phyloP scores from a whole-genome alignment of 1,140 invertebrate genomes.

The Drosophila paulistorum region DNA sequence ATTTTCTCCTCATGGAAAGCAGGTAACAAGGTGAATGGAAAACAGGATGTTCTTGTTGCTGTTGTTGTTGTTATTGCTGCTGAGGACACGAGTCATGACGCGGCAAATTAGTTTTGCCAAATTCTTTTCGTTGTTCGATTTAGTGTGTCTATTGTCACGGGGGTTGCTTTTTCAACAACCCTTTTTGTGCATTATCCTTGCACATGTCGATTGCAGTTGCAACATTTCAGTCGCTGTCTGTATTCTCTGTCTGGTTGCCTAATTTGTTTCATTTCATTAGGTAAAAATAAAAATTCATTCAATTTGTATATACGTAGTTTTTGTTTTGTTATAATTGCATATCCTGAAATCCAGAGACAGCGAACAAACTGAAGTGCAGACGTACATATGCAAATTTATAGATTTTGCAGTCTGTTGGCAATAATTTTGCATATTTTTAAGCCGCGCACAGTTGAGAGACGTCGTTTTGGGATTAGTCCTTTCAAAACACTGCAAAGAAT shows the following conservation, averaged over 20 bases:
- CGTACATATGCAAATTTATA: slow-evolving; percentile 28
- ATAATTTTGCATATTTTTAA: slow-evolving; percentile 64
- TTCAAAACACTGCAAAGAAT: not conserved
- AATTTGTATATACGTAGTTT: not conserved
- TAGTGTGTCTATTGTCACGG: not conserved
- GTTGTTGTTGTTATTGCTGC: not conserved
- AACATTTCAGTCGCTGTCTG: slow-evolving; percentile 33
- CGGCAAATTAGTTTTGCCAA: slow-evolving; percentile 10
- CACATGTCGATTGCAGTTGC: slow-evolving; percentile 40
- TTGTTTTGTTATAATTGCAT: not conserved
- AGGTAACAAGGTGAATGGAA: slow-evolving; percentile 4
- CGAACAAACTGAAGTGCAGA: slow-evolving; percentile 28
- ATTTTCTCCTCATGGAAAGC: not conserved
- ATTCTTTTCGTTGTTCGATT: not conserved
- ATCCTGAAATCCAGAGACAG: not conserved
- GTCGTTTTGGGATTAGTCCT: slow-evolving; percentile 63
- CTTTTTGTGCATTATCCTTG: slow-evolving; percentile 39
- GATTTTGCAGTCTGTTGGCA: slow-evolving; percentile 45
- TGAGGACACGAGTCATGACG: slow-evolving; percentile 4
- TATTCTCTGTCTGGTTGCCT: slow-evolving; percentile 1
- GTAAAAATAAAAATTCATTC: slow-evolving; percentile 1
- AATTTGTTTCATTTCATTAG: slow-evolving; percentile 59
- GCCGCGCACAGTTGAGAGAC: slow-evolving; percentile 56
- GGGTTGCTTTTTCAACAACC: slow-evolving; percentile 34
- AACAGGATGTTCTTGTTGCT: slow-evolving; percentile 3